These are phyloP conservation scores for Ellobium chinense DNA, from an alignment of 2,888 invertebrate genomes.

Conservation along the genomic window DNA sequence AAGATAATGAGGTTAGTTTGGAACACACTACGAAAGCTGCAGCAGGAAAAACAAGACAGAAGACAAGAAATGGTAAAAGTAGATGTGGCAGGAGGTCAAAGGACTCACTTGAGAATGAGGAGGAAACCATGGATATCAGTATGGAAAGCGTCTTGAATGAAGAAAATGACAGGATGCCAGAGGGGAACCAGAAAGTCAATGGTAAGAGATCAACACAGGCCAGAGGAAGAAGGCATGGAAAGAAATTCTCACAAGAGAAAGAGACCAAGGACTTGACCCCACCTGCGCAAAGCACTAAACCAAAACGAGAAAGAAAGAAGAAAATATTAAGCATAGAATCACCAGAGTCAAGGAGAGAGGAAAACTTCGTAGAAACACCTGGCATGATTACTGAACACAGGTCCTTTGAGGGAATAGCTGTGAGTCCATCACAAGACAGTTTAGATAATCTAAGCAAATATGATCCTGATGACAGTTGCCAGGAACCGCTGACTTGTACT, in stretches of 20 bases:
- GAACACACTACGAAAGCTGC: not conserved
- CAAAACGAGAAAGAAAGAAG: not conserved
- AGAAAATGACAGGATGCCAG: too few species aligned
- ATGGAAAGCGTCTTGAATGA: too few species aligned
- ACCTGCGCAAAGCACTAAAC: not conserved
- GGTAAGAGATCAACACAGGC: not conserved
- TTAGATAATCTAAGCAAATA: not conserved
- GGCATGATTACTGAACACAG: not conserved
- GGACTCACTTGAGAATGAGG: too few species aligned
- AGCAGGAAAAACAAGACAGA: not conserved
- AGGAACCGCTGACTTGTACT: too few species aligned
- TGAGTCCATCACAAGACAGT: not conserved
- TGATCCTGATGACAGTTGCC: not conserved
- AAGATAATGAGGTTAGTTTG: not conserved
- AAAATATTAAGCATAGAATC: not conserved
- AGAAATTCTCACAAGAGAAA: not conserved
- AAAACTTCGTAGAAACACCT: too few species aligned
- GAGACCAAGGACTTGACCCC: not conserved
- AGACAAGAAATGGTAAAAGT: not conserved
- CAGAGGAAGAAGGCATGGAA: not conserved
- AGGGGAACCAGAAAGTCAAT: too few species aligned
- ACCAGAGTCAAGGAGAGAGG: slow-evolving; percentile 1
- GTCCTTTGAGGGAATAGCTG: not conserved
- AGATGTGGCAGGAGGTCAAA: too few species aligned
- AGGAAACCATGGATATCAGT: too few species aligned